Evolutionary conservation across 2,113 vertebrate species (phyloP).

Genomic region (Nasalis larvatus): DNA sequence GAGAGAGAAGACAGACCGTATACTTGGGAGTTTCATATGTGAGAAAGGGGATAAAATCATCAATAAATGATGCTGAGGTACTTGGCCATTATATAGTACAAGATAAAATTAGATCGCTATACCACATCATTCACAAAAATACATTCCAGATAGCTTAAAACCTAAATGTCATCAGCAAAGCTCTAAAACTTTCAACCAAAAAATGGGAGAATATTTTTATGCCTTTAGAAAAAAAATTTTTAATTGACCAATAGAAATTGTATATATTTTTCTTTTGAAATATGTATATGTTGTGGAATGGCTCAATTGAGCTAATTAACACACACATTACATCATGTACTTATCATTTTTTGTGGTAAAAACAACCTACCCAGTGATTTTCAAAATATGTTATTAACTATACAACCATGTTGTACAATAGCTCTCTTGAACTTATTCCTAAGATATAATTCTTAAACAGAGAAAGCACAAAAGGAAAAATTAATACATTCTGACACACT

Average conservation of each 20-base stretch:
- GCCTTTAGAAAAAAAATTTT: background rate
- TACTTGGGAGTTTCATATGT: background rate
- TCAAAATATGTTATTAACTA: background rate
- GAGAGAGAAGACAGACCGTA: slow-evolving; percentile 3
- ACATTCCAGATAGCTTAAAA: background rate
- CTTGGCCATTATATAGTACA: background rate
- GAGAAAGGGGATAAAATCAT: background rate
- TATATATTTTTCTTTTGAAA: background rate
- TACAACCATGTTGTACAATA: background rate
- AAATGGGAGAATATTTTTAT: background rate
- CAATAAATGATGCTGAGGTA: background rate
- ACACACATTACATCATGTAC: background rate
- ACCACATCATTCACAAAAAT: background rate
- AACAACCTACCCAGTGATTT: background rate
- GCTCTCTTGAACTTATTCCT: background rate
- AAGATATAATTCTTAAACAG: slow-evolving; percentile 8
- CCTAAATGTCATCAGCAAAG: background rate
- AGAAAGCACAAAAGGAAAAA: background rate
- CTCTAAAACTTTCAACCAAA: background rate
- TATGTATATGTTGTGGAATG: background rate
- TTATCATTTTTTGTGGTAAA: background rate
- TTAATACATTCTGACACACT: background rate
- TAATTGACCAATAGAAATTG: background rate
- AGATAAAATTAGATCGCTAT: background rate
- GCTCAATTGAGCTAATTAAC: background rate